Evolutionary conservation across 2,888 invertebrate species (phyloP).

Genomic region (Deroplatys truncata): DNA sequence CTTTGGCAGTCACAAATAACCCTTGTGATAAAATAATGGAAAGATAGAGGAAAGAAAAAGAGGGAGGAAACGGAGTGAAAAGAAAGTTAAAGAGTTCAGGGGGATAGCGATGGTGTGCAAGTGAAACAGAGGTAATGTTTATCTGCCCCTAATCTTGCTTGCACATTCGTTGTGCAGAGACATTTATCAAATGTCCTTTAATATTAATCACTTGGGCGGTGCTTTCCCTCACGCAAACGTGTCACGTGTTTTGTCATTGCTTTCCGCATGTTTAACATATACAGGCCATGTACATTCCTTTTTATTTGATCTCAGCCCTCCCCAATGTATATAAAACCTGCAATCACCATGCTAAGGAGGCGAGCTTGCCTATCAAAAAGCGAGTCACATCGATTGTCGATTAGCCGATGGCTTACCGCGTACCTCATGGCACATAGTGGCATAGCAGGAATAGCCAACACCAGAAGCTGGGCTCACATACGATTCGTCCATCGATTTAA

Average conservation of each 20-base stretch:
- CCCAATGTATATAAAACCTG: not conserved
- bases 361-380: not conserved
- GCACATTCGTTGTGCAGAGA: not conserved
- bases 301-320: not conserved
- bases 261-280: not conserved
- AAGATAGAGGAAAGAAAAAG: not conserved
- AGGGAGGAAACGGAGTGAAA: not conserved
- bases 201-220: constrained; percentile 16
- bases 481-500: not conserved
- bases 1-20: not conserved
- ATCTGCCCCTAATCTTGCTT: not conserved
- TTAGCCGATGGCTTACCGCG: not conserved
- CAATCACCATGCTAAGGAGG: not conserved
- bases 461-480: not conserved
- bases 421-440: not conserved
- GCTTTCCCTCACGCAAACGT: constrained; percentile 6
- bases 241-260: constrained; percentile 19
- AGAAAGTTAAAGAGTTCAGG: not conserved
- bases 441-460: not conserved
- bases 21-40: not conserved
- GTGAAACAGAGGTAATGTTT: not conserved
- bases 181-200: constrained; percentile 17
- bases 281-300: not conserved
- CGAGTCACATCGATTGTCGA: not conserved
- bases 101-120: not conserved